phyloP scores from a whole-genome alignment of 2,113 vertebrate species.

The rat (Rattus norvegicus) region DNA sequence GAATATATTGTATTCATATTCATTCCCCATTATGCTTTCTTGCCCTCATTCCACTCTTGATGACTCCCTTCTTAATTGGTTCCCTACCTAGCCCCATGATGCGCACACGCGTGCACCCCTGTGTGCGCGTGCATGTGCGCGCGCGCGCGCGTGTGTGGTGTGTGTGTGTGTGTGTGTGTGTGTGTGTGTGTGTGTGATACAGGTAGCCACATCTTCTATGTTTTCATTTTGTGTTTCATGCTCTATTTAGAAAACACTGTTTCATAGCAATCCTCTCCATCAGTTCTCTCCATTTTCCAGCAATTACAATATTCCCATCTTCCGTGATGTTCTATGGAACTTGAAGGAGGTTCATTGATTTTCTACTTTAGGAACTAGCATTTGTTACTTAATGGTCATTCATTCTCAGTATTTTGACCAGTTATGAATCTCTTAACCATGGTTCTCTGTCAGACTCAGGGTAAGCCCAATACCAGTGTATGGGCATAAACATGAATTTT shows the following conservation, averaged over 20 bases:
- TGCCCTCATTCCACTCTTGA: no score
- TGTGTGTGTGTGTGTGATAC: neutral
- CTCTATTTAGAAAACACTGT: neutral
- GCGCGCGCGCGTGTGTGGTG: neutral
- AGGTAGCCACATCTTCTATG: neutral
- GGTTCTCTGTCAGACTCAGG: no score
- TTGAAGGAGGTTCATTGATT: neutral
- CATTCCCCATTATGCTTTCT: neutral
- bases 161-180: neutral
- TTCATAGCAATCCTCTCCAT: neutral
- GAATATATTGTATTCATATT: neutral
- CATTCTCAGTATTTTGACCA: neutral
- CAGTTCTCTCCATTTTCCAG: neutral
- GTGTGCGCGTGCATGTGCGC: neutral
- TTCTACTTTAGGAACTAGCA: neutral
- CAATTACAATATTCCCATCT: neutral
- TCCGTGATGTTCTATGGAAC: neutral
- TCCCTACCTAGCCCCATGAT: neutral
- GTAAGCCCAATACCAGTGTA: neutral
- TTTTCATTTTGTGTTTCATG: neutral
- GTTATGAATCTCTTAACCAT: neutral
- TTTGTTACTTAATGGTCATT: neutral
- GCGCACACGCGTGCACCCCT: no score
- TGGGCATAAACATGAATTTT: neutral
- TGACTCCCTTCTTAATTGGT: neutral